Conservation (phyloP, 1,140 invertebrate genomes). For the Idris sp. region DNA sequence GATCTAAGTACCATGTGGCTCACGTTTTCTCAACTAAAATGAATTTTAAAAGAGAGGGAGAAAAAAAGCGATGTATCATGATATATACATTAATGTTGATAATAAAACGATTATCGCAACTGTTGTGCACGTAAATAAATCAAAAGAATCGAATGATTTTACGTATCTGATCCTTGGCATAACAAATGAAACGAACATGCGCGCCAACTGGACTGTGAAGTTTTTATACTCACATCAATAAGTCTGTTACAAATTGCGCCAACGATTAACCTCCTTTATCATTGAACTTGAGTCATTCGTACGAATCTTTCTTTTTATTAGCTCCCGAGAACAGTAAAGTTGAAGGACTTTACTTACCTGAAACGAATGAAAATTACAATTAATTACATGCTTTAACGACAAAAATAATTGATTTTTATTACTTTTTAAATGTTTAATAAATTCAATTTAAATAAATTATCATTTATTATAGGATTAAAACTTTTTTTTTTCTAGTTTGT, state of each 20-base stretch:
- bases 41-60: no score
- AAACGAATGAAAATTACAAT: conserved; percentile 47
- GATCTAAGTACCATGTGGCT: no score
- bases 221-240: conserved; percentile 48
- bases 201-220: conserved; percentile 25
- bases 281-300: conserved; percentile 39
- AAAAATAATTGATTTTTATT: conserved; percentile 26
- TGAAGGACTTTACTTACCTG: conserved; percentile 57
- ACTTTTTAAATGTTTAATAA: no score
- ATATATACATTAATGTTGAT: no score
- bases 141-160: conserved; percentile 23
- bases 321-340: conserved; percentile 16
- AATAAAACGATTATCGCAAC: conserved; percentile 4
- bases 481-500: conserved; percentile 31
- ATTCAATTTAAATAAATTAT: conserved; percentile 3
- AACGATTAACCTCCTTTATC: conserved; percentile 38
- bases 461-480: conserved; percentile 9
- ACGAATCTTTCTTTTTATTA: conserved; percentile 28
- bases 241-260: conserved; percentile 31
- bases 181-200: conserved; percentile 30
- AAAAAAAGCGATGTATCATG: no score
- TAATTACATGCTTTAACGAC: conserved; percentile 30
- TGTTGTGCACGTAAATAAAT: conserved; percentile 9
- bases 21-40: no score
- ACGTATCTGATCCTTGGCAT: conserved; percentile 31